phyloP scores from a whole-genome alignment of 2,888 invertebrate genomes.

The Macrosiphum euphorbiae region DNA sequence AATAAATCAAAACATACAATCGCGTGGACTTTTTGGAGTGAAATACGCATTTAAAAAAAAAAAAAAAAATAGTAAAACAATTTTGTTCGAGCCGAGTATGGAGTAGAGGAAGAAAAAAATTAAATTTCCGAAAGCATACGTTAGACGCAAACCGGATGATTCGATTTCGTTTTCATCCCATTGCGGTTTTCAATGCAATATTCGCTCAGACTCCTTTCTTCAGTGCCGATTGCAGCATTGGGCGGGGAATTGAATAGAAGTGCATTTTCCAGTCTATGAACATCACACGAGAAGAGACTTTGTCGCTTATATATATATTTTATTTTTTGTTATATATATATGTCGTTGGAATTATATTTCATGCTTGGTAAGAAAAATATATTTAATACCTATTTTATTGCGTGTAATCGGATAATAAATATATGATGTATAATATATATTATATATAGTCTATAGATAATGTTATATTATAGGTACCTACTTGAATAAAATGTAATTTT shows the following conservation, averaged over 20 bases:
- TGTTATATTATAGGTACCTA: neutral
- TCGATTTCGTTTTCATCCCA: slow-evolving; percentile 56
- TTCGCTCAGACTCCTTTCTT: slow-evolving; percentile 19
- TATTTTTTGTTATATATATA: slow-evolving; percentile 31
- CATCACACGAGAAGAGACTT: slow-evolving; percentile 55
- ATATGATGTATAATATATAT: neutral
- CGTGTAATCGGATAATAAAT: slow-evolving; percentile 49
- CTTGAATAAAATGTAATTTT: slow-evolving; percentile 32
- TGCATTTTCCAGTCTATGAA: slow-evolving; percentile 63
- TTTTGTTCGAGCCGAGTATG: slow-evolving; percentile 12
- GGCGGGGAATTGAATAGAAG: slow-evolving; percentile 54
- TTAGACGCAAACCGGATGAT: slow-evolving; percentile 60
- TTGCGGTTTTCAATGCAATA: slow-evolving; percentile 61
- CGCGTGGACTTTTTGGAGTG: slow-evolving; percentile 34
- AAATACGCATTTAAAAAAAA: slow-evolving; percentile 45
- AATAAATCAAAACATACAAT: slow-evolving; percentile 61
- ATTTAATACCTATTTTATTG: slow-evolving; percentile 37
- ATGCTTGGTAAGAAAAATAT: slow-evolving; percentile 33
- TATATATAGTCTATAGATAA: neutral
- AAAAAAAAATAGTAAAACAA: slow-evolving; percentile 47
- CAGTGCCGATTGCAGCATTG: slow-evolving; percentile 55
- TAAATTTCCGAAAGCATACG: slow-evolving; percentile 58
- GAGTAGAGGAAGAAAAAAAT: slow-evolving; percentile 43
- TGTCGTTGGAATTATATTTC: slow-evolving; percentile 56
- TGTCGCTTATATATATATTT: slow-evolving; percentile 35